Evolutionary conservation across 2,113 vertebrate genomes (phyloP).

Genomic region (Puma concolor): DNA sequence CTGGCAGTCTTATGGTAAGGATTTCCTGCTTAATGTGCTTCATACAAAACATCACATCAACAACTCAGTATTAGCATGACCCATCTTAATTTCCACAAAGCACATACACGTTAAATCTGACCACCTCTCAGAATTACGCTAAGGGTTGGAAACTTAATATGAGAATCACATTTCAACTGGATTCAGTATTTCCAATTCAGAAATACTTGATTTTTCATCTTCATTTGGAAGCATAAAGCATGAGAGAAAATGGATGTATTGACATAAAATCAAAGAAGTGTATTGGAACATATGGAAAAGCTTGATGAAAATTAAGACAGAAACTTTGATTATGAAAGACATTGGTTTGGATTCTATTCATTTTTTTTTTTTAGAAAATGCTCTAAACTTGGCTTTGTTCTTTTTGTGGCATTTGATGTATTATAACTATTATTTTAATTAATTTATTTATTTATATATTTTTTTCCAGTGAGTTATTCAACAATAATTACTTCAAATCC

Average conservation of each 20-base stretch:
- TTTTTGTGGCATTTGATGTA: neutral
- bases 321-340: neutral
- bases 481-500: neutral
- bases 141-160: neutral
- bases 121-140: neutral
- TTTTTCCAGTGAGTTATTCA: neutral
- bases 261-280: neutral
- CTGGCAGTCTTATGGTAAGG: neutral
- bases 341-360: neutral
- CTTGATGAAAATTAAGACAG: neutral
- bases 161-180: slow-evolving; percentile 1
- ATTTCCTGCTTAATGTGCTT: neutral
- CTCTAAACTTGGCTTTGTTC: slow-evolving; percentile 2
- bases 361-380: neutral
- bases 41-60: neutral
- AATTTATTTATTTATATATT: neutral
- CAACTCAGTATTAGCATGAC: neutral
- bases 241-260: slow-evolving; percentile 24
- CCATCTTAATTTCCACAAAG: neutral
- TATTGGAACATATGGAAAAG: neutral
- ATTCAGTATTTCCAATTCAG: slow-evolving; percentile 32
- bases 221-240: neutral
- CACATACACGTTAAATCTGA: slow-evolving; percentile 15
- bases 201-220: slow-evolving; percentile 59
- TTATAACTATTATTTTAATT: neutral